phyloP scores from a whole-genome alignment of 2,113 vertebrate genomes.

The Scartelaos histophorus region DNA sequence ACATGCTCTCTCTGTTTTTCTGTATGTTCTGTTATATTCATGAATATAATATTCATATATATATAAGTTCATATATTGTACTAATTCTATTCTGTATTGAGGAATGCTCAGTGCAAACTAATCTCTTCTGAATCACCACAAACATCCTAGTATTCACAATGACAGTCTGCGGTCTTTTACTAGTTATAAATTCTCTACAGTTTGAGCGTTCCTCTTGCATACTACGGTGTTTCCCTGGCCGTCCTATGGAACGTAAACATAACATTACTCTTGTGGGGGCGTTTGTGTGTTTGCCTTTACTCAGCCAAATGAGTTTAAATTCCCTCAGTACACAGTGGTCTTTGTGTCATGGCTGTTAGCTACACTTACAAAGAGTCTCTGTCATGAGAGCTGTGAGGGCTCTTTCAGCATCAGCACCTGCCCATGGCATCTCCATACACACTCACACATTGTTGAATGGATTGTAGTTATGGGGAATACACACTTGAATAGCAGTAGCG shows the following conservation, averaged over 20 bases:
- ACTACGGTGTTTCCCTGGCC: not conserved
- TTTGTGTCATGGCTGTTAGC: slow-evolving; percentile 56
- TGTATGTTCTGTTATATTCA: too few relatives aligned
- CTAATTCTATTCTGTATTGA: too few relatives aligned
- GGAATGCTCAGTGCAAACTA: not conserved
- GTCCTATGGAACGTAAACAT: slow-evolving; percentile 7
- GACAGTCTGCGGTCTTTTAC: not conserved
- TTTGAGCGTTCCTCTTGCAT: not conserved
- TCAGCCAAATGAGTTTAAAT: slow-evolving; percentile 58
- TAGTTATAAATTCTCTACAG: not conserved
- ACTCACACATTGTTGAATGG: not conserved
- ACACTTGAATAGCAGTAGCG: slow-evolving; percentile 2
- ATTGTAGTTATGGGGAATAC: slow-evolving; percentile 1
- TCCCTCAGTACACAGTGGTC: slow-evolving; percentile 61
- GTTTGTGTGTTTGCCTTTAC: slow-evolving; percentile 9
- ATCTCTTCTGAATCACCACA: not conserved
- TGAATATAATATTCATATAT: too few relatives aligned
- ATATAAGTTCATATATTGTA: too few relatives aligned
- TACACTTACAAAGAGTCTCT: slow-evolving; percentile 59
- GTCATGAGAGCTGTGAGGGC: slow-evolving; percentile 53
- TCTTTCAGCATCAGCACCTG: slow-evolving; percentile 65
- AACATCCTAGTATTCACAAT: not conserved
- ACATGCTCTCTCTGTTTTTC: too few relatives aligned
- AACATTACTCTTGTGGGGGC: slow-evolving; percentile 5
- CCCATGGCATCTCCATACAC: slow-evolving; percentile 24